Base-by-base conservation (phyloP, 2,888 invertebrate genomes). In the Apeira syringaria region DNA sequence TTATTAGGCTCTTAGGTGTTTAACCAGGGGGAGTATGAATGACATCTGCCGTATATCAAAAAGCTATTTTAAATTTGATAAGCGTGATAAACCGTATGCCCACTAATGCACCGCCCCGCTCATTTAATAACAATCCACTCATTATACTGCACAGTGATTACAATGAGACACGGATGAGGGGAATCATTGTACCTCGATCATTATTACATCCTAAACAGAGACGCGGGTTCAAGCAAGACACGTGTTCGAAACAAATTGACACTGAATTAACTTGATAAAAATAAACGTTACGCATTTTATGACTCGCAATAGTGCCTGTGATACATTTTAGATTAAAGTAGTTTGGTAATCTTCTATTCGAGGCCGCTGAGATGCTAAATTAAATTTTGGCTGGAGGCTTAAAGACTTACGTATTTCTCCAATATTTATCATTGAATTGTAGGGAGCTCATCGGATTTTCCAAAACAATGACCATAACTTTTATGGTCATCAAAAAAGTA, bases 21-120 rank as follows among this genome's bases (percentile, higher is more conserved):
- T 11, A 26, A 17, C 55, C 57, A 61, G 67, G 71, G 74, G 70
- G 68, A 65, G 68, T 59, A 60, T 58, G 56, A 13, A 38, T 57
- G 71, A 73, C 85, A 85, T 85, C 81, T 87, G 86, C 80, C 70
- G 59, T 65, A 63, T 71, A 80, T 82, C 77, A 81, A 74, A 79
- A 82, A 72, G 74, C 68, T 74, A 79, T 83, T 80, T 72, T 62
- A 77, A 76, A 67, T 54, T 20, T 83, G 86, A 87, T 86, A 82
- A 80, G 74, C 77, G 70, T 76, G 84, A 85, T 85, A 83, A 79
- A 65, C 68, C 64, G 68, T 71, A 64, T 68, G 68, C 67, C 64
- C 72, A 68, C 73, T 76, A 80, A 82, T 79, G 75, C 74, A 74
- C 75, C 77, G 82, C 82, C 78, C 78, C 61, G 59, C 69, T 68